Percentiles rank a stretch among this genome's conserved stretches.
Conservation (phyloP, 2,797 vertebrate species). For the Loris lydekkerianus region DNA sequence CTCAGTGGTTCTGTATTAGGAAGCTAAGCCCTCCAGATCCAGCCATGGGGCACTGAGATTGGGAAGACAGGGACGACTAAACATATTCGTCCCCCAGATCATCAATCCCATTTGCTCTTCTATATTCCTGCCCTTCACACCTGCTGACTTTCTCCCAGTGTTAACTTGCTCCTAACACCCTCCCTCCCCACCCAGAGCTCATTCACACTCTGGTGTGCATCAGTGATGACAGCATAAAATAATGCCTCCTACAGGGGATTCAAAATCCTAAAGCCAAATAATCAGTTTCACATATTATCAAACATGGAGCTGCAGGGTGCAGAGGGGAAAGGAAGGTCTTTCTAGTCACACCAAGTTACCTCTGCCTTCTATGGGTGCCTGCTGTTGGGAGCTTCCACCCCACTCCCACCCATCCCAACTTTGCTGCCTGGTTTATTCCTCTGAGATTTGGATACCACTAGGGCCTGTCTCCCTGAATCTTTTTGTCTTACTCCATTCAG, state of each 20-base stretch:
- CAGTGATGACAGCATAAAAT: constrained; percentile 11
- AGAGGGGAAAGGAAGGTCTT: neutral
- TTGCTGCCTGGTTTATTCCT: neutral
- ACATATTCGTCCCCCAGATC: neutral
- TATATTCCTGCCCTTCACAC: neutral
- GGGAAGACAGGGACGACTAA: neutral
- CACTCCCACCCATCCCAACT: neutral
- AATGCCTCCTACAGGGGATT: neutral
- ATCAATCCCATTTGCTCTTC: neutral
- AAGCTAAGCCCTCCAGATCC: neutral
- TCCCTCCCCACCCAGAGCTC: neutral
- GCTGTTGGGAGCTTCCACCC: neutral
- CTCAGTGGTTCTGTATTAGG: neutral
- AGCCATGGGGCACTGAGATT: neutral
- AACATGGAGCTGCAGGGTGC: neutral
- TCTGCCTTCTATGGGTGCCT: neutral
- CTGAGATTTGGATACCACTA: neutral
- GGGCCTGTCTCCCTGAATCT: neutral
- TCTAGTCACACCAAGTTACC: too few species aligned
- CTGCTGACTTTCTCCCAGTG: neutral
- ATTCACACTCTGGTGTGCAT: neutral
- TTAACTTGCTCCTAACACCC: neutral
- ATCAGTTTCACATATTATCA: neutral
- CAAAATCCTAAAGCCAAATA: neutral
- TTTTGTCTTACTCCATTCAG: neutral